Base-by-base conservation (phyloP, 2,797 vertebrate species). In the Telmatherina bonti region DNA sequence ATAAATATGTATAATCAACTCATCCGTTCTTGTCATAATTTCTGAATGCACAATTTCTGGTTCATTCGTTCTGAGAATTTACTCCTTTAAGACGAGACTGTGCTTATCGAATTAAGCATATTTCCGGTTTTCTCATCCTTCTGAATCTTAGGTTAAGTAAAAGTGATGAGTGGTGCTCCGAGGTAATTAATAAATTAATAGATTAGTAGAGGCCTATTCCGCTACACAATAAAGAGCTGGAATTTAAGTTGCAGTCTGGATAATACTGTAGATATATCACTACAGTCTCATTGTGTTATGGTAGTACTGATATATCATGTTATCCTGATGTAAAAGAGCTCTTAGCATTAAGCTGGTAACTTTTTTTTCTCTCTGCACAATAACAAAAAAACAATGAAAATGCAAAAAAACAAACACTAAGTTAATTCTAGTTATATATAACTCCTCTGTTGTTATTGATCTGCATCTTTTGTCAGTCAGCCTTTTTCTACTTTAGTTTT, bases 271-370 rank as follows among this genome's bases (percentile, higher is more conserved):
- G 26, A 54, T 29, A 20, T 10, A 61, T 61, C 1, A 63, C 26
- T 66, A 16, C 43, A 26, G 33, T 49, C 41, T n/a, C 20, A 24
- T 7, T 3, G 22, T 62, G 41, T 27, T 24, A 20, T 9, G 2
- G 30, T 26, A 5, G 38, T 49, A 29, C 0, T 11, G 58, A 64
- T 26, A 45, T 16, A 20, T 29, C 20, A 29, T 67, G 7, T 67
- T 72, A 63, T 58, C 53, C 67, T n/a, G 52, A 78, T 58, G 35
- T 73, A 60, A 82, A 71, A 70, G 71, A 51, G 75, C 72, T 2
- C 22, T 6, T 29, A 70, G 75, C 75, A 47, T 76, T 75, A 81
- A 74, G 78, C 76, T 61, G 49, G 57, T 47, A 78, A 72, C 67
- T 58, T 64, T 70, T 8, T 62, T 7, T 57, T 71, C 41, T 75